phyloP scores from a whole-genome alignment of 2,888 invertebrate genomes.

The Apamea epomidion region DNA sequence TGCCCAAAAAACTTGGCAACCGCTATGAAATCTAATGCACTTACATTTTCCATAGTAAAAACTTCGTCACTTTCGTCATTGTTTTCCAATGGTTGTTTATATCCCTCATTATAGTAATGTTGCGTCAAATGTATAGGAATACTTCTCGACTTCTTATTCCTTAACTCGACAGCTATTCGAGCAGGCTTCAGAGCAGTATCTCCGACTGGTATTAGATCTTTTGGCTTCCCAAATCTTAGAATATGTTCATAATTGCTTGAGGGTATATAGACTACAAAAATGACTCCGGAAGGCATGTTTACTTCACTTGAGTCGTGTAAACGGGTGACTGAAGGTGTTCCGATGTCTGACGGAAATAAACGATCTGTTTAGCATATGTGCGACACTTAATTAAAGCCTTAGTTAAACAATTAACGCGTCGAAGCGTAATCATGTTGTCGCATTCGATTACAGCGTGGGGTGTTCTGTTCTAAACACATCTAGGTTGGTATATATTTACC shows the following conservation, averaged over 20 bases:
- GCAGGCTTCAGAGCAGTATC: conserved; percentile 75
- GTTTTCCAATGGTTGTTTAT: conserved; percentile 79
- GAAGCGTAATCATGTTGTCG: conserved; percentile 54
- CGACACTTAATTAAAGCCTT: conserved; percentile 73
- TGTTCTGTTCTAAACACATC: neutral
- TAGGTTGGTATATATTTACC: neutral
- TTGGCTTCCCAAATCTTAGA: conserved; percentile 88
- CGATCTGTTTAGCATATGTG: conserved; percentile 62
- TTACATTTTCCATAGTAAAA: conserved; percentile 93
- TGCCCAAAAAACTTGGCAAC: conserved; percentile 43
- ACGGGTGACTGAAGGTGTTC: conserved; percentile 37
- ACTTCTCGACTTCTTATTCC: conserved; percentile 81
- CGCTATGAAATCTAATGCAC: conserved; percentile 57
- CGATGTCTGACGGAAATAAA: conserved; percentile 50
- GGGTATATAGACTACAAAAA: conserved; percentile 93
- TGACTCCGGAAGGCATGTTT: conserved; percentile 91
- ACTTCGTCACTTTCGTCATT: conserved; percentile 88
- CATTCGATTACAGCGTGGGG: conserved; percentile 29
- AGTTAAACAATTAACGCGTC: conserved; percentile 65
- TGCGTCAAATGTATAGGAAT: conserved; percentile 86
- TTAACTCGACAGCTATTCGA: conserved; percentile 81
- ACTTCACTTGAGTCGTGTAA: conserved; percentile 18
- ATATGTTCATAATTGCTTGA: conserved; percentile 92
- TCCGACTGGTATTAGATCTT: conserved; percentile 75
- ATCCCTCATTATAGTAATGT: conserved; percentile 82